Base-by-base conservation (phyloP, 2,797 vertebrate species). In the Typhlichthys eigenmanni region DNA sequence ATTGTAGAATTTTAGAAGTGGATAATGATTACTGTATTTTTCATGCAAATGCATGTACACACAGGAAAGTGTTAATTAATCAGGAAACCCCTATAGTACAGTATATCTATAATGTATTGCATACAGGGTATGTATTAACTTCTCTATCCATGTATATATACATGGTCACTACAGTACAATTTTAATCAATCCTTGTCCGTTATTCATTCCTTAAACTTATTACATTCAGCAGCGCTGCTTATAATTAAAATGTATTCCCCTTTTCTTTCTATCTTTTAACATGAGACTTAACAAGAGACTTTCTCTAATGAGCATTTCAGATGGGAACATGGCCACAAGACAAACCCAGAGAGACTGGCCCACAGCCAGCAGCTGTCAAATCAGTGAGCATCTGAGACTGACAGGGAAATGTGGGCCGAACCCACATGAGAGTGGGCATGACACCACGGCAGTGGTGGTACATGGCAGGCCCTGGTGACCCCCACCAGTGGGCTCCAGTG, bases 351-450 rank as follows among this genome's bases (percentile, higher is more conserved):
- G 80, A 71, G 85, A 58, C 68, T 32, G 72, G 69, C 64, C 80
- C 80, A 75, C 81, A 88, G 83, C 84, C 75, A 82, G 72, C 50
- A 45, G 68, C 83, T 88, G 85, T 88, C 84, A 88, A 76, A 81
- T 79, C 75, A 54, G 78, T 82, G 76, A 73, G 55, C 65, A 72
- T 75, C 68, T 67, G 24, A 55, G 53, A 58, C 52, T 80, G 81
- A 82, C 76, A 80, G 74, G 73, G 61, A 69, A 81, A 32, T 24
- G 34, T 19, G 50, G 14, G 45, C n/a, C 3, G 16, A 60, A 76
- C 75, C 74, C 71, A 80, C 76, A 74, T 80, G 72, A 79, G 80
- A 81, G 76, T 71, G 79, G 69, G 52, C 2, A 13, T 5, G 62
- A 85, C 74, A 71, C 63, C 60, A 68, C 80, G 53, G 24, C 24